These are phyloP conservation scores for Chiroxiphia lanceolata DNA, from an alignment of 2,797 vertebrate genomes.

Conservation along the genomic window DNA sequence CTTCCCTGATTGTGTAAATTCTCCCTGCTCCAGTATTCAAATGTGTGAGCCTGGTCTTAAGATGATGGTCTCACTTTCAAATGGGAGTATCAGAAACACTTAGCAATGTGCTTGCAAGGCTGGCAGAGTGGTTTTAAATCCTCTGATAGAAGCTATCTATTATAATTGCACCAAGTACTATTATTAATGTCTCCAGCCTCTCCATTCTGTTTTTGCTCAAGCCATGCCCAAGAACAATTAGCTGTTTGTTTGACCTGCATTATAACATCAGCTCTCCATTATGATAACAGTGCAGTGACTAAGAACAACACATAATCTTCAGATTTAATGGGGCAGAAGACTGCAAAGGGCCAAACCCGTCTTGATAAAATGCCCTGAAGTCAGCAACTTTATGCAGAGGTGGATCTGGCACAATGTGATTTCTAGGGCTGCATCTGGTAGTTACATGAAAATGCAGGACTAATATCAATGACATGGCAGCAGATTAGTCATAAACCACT, in stretches of 20 bases:
- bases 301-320: constrained; percentile 53
- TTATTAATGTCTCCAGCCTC: constrained; percentile 55
- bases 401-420: neutral
- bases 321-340: constrained; percentile 59
- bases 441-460: neutral
- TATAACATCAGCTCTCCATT: constrained; percentile 38
- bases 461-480: neutral
- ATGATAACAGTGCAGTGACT: constrained; percentile 23
- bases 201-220: constrained; percentile 27
- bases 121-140: constrained; percentile 31
- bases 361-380: constrained; percentile 32
- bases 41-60: neutral
- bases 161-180: constrained; percentile 1
- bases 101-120: neutral
- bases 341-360: constrained; percentile 22
- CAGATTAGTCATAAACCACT: neutral
- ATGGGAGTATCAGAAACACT: constrained; percentile 43
- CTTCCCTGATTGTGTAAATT: neutral
- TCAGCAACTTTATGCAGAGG: constrained; percentile 22
- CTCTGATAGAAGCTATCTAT: constrained; percentile 48
- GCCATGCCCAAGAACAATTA: constrained; percentile 55
- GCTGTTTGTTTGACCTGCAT: constrained; percentile 57
- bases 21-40: neutral
- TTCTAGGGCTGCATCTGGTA: neutral
- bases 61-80: constrained; percentile 48